A percentile compares a stretch with the other conserved stretches of the same genome.
Conservation (phyloP, 2,113 vertebrate genomes). For the Diadophis punctatus region DNA sequence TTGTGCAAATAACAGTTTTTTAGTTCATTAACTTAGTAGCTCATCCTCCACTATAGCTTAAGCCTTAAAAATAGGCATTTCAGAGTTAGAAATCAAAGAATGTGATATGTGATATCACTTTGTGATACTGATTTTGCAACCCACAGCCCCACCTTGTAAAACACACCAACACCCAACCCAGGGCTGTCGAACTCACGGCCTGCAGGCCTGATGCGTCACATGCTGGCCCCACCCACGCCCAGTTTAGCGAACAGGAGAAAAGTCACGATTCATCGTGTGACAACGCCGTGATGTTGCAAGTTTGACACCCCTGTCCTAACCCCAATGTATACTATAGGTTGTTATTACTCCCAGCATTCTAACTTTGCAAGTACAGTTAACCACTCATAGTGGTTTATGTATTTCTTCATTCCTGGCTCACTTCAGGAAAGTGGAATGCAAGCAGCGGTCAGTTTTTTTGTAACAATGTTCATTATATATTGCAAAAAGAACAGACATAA, state of each 20-base stretch:
- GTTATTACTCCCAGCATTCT: neutral
- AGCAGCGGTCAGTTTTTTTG: neutral
- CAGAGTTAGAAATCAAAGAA: neutral
- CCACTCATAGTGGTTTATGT: neutral
- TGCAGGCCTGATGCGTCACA: no score
- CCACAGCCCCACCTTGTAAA: neutral
- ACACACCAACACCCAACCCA: neutral
- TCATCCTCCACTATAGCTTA: neutral
- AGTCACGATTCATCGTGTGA: no score
- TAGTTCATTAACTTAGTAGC: neutral
- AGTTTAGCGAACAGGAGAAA: no score
- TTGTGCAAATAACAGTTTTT: neutral
- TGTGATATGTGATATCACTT: neutral
- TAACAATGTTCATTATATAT: neutral
- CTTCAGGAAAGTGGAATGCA: neutral
- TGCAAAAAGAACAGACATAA: neutral
- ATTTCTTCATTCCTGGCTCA: neutral
- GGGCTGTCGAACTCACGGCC: no score
- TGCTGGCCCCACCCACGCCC: no score
- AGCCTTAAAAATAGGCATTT: neutral
- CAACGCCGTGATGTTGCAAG: no score
- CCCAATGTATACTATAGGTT: neutral
- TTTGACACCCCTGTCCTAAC: neutral
- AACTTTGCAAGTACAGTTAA: neutral
- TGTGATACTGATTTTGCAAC: neutral